phyloP scores from a whole-genome alignment of 2,113 vertebrate genomes.

The Macheiramphus alcinus region DNA sequence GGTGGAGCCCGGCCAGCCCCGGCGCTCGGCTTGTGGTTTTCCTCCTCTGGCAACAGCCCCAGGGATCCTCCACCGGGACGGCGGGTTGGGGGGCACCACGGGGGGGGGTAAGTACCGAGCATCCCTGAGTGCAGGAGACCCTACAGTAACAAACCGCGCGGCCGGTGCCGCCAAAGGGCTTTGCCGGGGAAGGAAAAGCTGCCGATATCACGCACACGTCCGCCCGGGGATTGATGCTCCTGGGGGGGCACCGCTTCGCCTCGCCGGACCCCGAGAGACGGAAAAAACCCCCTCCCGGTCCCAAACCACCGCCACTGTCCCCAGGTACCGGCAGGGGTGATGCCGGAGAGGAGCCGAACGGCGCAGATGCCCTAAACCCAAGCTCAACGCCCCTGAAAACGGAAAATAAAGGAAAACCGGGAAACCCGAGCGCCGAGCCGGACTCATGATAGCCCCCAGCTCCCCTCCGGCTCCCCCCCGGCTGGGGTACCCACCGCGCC shows the following conservation, averaged over 20 bases:
- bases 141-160: neutral
- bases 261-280: rapidly evolving
- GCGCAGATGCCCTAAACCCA: neutral
- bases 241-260: neutral
- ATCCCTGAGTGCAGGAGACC: neutral
- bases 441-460: rapidly evolving
- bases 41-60: neutral
- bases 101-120: neutral
- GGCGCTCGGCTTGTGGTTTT: constrained; percentile 4
- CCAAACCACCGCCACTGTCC: rapidly evolving
- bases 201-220: rapidly evolving
- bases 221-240: rapidly evolving
- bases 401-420: neutral
- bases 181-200: neutral
- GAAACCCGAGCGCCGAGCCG: rapidly evolving
- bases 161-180: neutral
- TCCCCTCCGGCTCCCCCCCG: neutral
- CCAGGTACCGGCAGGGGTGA: rapidly evolving
- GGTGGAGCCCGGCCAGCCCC: constrained; percentile 13
- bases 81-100: neutral
- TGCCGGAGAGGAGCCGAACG: rapidly evolving
- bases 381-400: rapidly evolving
- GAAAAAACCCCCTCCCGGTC: rapidly evolving
- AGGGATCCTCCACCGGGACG: neutral
- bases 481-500: neutral